Base-by-base conservation (phyloP, 2,888 invertebrate species). In the Tethea ocularis region DNA sequence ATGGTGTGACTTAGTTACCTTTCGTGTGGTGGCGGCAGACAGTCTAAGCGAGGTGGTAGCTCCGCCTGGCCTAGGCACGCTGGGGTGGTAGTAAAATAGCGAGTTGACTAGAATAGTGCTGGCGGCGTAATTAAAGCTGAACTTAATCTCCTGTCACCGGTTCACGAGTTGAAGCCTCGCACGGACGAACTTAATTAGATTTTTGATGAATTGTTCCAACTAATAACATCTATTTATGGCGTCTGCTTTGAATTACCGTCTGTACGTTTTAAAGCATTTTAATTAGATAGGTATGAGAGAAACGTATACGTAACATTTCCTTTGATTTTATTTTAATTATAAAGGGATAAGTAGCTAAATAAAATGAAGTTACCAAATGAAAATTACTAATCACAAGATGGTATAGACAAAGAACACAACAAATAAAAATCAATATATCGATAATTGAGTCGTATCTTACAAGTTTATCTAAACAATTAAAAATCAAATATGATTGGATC, bases 121-220 rank as follows among this genome's bases (percentile, higher is more conserved):
- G 63, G 70, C 78, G 68, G 63, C 73, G 82, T 89, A 89, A 90
- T 90, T 90, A 91, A 88, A 88, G 79, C 81, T 81, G 82, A 84
- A 86, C 81, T 89, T 89, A 91, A 89, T 89, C 89, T 84, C 77
- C 83, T 82, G 89, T 88, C 89, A 84, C 83, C 79, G 80, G 80
- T 72, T 76, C 78, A 75, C 79, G 75, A 74, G 76, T 74, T 72
- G 75, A 72, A 76, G 73, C 74, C 59, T 61, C 68, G 71, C 74
- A 66, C 73, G 74, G 72, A 66, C 78, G 61, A 68, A 83, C 80
- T 86, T 87, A 86, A 87, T 88, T 88, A 85, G 77, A 77, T 86
- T 88, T 88, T 83, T 87, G 87, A 88, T 87, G 82, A 83, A 86
- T 85, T 74, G 80, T 80, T 77, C 69, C 66, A 59, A 64, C 61